Evolutionary conservation across 92 coral and sea anemone genomes (phyloP), one percentile per base, ranked within the genome.

Genomic region (Zoanthus gigantus): DNA sequence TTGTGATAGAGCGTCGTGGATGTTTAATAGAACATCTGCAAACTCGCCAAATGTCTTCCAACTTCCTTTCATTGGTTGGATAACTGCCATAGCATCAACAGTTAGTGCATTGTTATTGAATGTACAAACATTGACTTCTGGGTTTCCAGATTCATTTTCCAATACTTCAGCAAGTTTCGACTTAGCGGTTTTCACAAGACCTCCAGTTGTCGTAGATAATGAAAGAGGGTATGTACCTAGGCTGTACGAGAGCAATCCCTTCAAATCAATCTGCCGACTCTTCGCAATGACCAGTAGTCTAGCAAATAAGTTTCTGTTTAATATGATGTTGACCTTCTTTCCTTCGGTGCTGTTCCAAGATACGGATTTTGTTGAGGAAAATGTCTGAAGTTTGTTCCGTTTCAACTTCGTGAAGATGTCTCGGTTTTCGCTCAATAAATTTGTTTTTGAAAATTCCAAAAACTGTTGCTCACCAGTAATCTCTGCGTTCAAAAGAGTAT

Each of bases 131-230:
- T 89, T 69, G 14, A 44, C 77, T 44, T 58, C 65, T 17, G 83
- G 88, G 50, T 89, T 74, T 44, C 65, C 78, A 15, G 82, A 63
- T n/a, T 74, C 83, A 9, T 31, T 60, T 56, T 89, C 88, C 29
- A 88, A 32, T 29, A 88, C 48, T n/a, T 80, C 81, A 57, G 50
- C 18, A 16, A 88, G 69, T 72, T 61, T 82, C 1, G 88, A 88
- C 52, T 88, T 88, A 1, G 88, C 83, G 2, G 91, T 88, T 82
- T 88, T 89, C 13, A 89, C 84, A 75, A 89, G 84, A 2, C 84
- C 72, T 74, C 92, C 87, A 46, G 88, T 72, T 57, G 83, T 37
- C 68, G 92, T 89, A 47, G 92, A 69, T 12, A 89, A 57, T 74
- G 91, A 88, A 9, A 88, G 79, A 44, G 88, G 91, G 77, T 54